A percentile compares a stretch with the other conserved stretches of the same genome.
phyloP scores from a whole-genome alignment of 1,140 invertebrate genomes.

The Pachypeltis micranthus region DNA sequence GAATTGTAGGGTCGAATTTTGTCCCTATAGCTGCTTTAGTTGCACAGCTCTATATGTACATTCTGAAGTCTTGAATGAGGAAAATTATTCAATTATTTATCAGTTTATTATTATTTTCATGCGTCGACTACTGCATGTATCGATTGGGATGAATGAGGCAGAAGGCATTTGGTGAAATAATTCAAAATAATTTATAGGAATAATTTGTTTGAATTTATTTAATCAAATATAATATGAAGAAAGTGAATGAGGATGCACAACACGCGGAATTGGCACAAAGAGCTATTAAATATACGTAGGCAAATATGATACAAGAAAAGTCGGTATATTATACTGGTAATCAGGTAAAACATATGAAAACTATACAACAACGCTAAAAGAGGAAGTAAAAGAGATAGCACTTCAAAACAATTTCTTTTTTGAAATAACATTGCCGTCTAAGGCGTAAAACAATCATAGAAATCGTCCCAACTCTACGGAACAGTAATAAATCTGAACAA shows the following conservation, averaged over 20 bases:
- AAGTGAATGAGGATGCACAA: constrained; percentile 27
- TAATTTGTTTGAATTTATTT: not conserved
- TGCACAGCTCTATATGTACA: too few species aligned
- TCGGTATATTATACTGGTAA: not conserved
- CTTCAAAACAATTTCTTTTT: not conserved
- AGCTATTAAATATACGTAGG: constrained; percentile 19
- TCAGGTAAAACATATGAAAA: not conserved
- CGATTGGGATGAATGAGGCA: too few species aligned
- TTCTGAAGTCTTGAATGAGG: too few species aligned
- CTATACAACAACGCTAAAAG: not conserved
- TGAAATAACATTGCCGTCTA: not conserved
- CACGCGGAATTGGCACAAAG: constrained; percentile 22
- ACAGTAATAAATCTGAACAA: not conserved
- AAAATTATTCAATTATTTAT: too few species aligned
- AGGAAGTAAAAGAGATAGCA: not conserved
- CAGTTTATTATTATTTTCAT: too few species aligned
- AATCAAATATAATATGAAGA: not conserved
- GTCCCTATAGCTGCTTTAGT: too few species aligned
- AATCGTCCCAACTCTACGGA: not conserved
- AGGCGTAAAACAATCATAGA: not conserved
- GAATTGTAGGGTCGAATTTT: too few species aligned
- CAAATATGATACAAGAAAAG: constrained; percentile 11
- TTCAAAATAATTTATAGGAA: too few species aligned
- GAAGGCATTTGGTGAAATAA: too few species aligned
- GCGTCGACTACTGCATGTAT: too few species aligned